Conservation (phyloP, 2,888 invertebrate genomes). For the Zootermopsis nevadensis region DNA sequence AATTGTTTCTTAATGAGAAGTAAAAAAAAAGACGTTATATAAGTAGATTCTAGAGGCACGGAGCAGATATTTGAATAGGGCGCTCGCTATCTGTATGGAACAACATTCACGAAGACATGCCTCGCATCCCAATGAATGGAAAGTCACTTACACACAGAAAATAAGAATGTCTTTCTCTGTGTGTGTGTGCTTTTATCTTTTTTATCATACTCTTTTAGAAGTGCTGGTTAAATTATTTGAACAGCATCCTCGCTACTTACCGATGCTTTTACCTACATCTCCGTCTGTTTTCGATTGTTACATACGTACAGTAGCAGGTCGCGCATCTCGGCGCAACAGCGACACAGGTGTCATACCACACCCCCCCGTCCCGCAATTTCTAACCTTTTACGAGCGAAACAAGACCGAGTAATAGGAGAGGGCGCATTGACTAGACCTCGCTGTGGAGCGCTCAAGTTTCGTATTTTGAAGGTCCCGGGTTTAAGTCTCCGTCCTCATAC, state of each 20-base stretch:
- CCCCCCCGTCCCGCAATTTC: neutral
- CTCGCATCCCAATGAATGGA: constrained; percentile 40
- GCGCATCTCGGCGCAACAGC: neutral
- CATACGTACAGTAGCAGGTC: constrained; percentile 21
- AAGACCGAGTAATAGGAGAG: no score
- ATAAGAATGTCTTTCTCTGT: constrained; percentile 16
- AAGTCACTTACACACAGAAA: constrained; percentile 30
- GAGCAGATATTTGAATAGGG: constrained; percentile 23
- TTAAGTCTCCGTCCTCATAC: no score
- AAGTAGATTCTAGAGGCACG: constrained; percentile 31
- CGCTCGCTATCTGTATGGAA: neutral
- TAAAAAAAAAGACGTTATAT: constrained; percentile 25
- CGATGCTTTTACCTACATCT: neutral
- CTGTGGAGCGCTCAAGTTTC: no score
- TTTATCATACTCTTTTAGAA: constrained; percentile 27
- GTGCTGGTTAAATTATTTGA: constrained; percentile 36
- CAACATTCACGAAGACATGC: constrained; percentile 35
- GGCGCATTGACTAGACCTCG: no score
- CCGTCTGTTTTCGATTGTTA: constrained; percentile 11
- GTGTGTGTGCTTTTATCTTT: constrained; percentile 27
- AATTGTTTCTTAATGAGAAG: constrained; percentile 37
- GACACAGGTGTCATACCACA: no score
- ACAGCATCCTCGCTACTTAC: neutral
- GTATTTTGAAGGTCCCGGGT: no score
- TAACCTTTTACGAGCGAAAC: no score